These are phyloP conservation scores for Ageneiosus marmoratus DNA, from an alignment of 2,113 vertebrate species.

Conservation along the genomic window DNA sequence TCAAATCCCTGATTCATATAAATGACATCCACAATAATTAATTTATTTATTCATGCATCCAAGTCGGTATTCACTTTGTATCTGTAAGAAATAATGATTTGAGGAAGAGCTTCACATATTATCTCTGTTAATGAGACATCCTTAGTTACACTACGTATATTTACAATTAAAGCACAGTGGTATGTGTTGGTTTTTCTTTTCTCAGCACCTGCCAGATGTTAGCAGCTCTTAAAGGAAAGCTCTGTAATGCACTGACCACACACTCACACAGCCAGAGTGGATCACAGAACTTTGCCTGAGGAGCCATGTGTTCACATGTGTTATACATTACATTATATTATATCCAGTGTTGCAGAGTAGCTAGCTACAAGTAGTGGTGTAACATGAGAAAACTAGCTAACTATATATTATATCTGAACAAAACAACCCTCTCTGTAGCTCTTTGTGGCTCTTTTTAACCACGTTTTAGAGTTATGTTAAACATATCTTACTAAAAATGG, in stretches of 20 bases:
- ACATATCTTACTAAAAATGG: too few relatives aligned
- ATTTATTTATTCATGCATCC: too few relatives aligned
- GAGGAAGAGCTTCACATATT: too few relatives aligned
- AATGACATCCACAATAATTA: too few relatives aligned
- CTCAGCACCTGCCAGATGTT: conserved; percentile 1
- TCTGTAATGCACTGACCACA: conserved; percentile 62
- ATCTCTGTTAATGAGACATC: too few relatives aligned
- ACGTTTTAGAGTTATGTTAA: background rate
- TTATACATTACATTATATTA: background rate
- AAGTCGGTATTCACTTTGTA: too few relatives aligned
- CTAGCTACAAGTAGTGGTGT: background rate
- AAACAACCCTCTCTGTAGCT: background rate
- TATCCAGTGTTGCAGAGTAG: background rate
- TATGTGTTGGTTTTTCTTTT: background rate
- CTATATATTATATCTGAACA: background rate
- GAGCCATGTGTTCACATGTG: conserved; percentile 26
- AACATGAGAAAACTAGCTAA: background rate
- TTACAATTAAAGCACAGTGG: too few relatives aligned
- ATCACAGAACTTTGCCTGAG: conserved; percentile 56
- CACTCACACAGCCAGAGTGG: conserved; percentile 52
- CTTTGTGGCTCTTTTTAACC: background rate
- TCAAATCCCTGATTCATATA: too few relatives aligned
- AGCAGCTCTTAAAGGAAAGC: conserved; percentile 53
- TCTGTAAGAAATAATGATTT: too few relatives aligned
- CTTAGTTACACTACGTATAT: too few relatives aligned